Evolutionary conservation across 2,888 invertebrate species (phyloP), one percentile per base, ranked within the genome.

Genomic region (Salpingus planirostris): DNA sequence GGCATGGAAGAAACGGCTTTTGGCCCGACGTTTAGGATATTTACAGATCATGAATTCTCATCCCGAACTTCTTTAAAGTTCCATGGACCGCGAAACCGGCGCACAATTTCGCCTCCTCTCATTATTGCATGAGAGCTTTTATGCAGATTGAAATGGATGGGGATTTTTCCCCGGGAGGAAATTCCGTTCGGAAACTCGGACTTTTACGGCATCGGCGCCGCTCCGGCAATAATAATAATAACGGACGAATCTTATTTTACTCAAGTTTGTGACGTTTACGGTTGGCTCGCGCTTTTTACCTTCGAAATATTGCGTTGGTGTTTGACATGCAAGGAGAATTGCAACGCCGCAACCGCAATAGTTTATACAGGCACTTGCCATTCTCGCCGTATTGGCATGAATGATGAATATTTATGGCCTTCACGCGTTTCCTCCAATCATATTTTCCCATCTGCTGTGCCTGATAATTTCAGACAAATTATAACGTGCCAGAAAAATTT

Each of bases 201-300:
- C n/a, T n/a, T n/a, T n/a, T n/a, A n/a, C 49, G 48, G 45, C 50
- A 45, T 42, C 40, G 35, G 41, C 46, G 48, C n/a, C n/a, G n/a
- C n/a, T n/a, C n/a, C n/a, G n/a, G n/a, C n/a, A n/a, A n/a, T n/a
- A n/a, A n/a, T n/a, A n/a, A n/a, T n/a, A n/a, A n/a, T n/a, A n/a
- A n/a, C n/a, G n/a, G n/a, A n/a, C 41, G 35, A 43, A 45, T 50
- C 48, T 46, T 52, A 52, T 52, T 52, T 52, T 48, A 50, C 47
- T 49, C 49, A 47, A 42, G 43, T 45, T 45, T 44, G 42, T 43
- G 52, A 52, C 52, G 50, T 52, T 52, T 50, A 52, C 49, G 48
- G 48, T 44, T 40, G 24, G 24, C n/a, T n/a, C n/a, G n/a, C n/a
- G n/a, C 33, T 43, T 40, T 36, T 31, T 41, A 39, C 44, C 36